These are phyloP conservation scores for Drosophila cognata DNA, from an alignment of 2,888 invertebrate genomes.

Conservation along the genomic window DNA sequence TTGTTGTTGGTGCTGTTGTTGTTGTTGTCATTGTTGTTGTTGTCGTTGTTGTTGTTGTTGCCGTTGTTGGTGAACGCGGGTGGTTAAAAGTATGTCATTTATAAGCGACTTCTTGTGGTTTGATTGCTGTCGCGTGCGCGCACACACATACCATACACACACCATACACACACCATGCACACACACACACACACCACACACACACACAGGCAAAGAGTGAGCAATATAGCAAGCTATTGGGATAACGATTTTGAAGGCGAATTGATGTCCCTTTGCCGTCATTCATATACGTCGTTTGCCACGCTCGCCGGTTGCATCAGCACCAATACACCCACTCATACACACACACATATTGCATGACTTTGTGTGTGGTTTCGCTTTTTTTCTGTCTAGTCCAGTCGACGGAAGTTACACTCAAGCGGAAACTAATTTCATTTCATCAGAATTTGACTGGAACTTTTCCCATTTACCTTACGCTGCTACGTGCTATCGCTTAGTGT, in stretches of 20 bases:
- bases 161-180: slow-evolving; percentile 15
- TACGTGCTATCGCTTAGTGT: slow-evolving; percentile 67
- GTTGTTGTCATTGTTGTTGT: neutral
- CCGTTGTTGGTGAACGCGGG: slow-evolving; percentile 13
- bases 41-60: slow-evolving; percentile 1
- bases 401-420: slow-evolving; percentile 70
- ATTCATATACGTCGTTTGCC: slow-evolving; percentile 54
- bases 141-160: slow-evolving; percentile 10
- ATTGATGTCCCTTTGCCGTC: slow-evolving; percentile 69
- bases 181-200: slow-evolving; percentile 11
- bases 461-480: slow-evolving; percentile 66
- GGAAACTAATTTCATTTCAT: slow-evolving; percentile 75
- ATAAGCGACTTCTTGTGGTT: slow-evolving; percentile 60
- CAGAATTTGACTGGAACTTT: slow-evolving; percentile 73
- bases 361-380: slow-evolving; percentile 15
- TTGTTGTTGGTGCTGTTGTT: slow-evolving; percentile 16
- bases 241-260: slow-evolving; percentile 59
- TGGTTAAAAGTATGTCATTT: slow-evolving; percentile 48
- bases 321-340: slow-evolving; percentile 22
- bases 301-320: slow-evolving; percentile 28
- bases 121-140: slow-evolving; percentile 36
- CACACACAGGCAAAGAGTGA: neutral
- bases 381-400: slow-evolving; percentile 55
- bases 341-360: slow-evolving; percentile 33
- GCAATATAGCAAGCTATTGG: slow-evolving; percentile 21